These are phyloP conservation scores for Nineta flava DNA, from an alignment of 2,888 invertebrate genomes.

Conservation along the genomic window DNA sequence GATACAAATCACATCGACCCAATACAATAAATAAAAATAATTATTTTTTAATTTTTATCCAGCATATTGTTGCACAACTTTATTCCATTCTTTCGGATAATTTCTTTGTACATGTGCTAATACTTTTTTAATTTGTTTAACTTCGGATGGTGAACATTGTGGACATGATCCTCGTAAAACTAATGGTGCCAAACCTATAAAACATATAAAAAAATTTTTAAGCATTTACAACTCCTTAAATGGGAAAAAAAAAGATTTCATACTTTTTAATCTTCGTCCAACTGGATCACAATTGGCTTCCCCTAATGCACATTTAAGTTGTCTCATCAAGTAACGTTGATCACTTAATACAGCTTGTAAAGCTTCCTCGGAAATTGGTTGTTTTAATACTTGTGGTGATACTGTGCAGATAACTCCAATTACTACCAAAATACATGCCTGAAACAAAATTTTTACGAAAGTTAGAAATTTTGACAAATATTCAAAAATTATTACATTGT, in stretches of 20 bases:
- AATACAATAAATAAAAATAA: not conserved
- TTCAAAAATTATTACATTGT: too few relatives aligned
- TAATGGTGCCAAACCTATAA: conserved; percentile 55
- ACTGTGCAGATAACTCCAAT: not conserved
- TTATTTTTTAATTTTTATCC: conserved; percentile 24
- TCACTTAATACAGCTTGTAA: conserved; percentile 51
- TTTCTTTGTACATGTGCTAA: conserved; percentile 56
- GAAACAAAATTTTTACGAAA: not conserved
- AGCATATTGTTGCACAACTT: conserved; percentile 51
- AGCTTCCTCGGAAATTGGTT: conserved; percentile 44
- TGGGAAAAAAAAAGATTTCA: too few relatives aligned
- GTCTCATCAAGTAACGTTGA: conserved; percentile 51
- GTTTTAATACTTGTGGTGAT: conserved; percentile 17
- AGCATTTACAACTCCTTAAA: not conserved
- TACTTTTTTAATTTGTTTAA: conserved; percentile 56
- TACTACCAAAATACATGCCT: not conserved
- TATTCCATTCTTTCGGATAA: conserved; percentile 63
- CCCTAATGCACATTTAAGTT: conserved; percentile 56
- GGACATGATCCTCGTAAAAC: conserved; percentile 59
- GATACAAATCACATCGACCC: too few relatives aligned
- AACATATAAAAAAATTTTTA: conserved; percentile 9
- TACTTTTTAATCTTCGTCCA: conserved; percentile 56
- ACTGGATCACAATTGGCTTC: conserved; percentile 60
- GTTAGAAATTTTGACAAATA: too few relatives aligned
- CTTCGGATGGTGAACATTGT: conserved; percentile 51